Conservation (phyloP, 2,888 invertebrate genomes). For the Cataglyphis albicans region DNA sequence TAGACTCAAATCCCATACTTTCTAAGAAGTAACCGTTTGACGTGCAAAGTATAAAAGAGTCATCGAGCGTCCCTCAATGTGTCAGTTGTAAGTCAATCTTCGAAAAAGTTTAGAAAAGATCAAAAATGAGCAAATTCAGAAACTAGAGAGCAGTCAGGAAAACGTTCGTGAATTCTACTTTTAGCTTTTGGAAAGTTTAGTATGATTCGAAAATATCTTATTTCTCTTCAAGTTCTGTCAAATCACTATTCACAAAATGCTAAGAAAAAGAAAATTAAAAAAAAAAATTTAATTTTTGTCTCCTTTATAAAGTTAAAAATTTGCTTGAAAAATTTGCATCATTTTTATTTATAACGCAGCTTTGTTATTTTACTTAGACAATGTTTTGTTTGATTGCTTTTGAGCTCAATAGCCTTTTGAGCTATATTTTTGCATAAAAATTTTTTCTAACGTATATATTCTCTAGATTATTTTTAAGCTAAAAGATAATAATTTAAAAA, state of each 20-base stretch:
- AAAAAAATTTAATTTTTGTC: neutral
- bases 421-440: neutral
- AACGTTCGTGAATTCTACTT: conserved; percentile 5
- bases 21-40: neutral
- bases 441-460: neutral
- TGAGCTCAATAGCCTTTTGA: neutral
- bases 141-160: neutral
- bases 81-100: neutral
- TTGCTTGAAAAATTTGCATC: neutral
- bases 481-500: neutral
- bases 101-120: conserved; percentile 24
- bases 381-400: neutral
- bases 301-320: neutral
- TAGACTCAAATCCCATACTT: neutral
- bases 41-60: neutral
- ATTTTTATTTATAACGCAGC: neutral
- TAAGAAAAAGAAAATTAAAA: neutral
- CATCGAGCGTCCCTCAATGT: neutral
- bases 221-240: neutral
- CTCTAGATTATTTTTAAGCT: neutral
- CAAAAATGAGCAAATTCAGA: conserved; percentile 11
- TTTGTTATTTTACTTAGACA: neutral
- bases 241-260: neutral
- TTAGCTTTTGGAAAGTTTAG: conserved; percentile 12
- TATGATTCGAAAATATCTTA: conserved; percentile 22